These are phyloP conservation scores for Triplophysa yarkandensis DNA, from an alignment of 2,797 vertebrate species.

Conservation along the genomic window DNA sequence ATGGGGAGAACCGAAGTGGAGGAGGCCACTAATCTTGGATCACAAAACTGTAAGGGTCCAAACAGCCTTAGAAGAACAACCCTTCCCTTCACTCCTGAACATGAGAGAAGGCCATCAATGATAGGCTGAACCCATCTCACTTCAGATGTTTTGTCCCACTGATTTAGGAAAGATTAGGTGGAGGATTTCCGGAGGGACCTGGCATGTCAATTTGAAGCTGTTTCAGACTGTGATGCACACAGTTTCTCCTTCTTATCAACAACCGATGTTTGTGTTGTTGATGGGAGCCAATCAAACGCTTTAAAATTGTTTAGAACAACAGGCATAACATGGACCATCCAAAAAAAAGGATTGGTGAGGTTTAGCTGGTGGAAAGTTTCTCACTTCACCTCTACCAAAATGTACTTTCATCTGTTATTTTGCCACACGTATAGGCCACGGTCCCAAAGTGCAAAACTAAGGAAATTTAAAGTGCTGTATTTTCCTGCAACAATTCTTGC, in stretches of 20 bases:
- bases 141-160: constrained; percentile 42
- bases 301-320: constrained; percentile 29
- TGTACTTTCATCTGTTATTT: not conserved
- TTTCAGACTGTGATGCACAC: constrained; percentile 28
- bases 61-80: constrained; percentile 45
- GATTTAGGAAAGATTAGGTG: constrained; percentile 53
- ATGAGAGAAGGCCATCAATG: constrained; percentile 47
- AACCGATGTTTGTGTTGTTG: constrained; percentile 51
- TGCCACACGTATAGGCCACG: constrained; percentile 8
- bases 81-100: constrained; percentile 28
- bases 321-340: constrained; percentile 31
- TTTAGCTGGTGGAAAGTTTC: constrained; percentile 12
- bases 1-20: constrained; percentile 72
- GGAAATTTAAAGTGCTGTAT: not conserved
- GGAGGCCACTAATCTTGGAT: constrained; percentile 75
- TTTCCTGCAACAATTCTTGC: constrained; percentile 10
- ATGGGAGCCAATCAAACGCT: constrained; percentile 37
- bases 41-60: constrained; percentile 45
- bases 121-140: constrained; percentile 56
- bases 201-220: constrained; percentile 32
- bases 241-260: constrained; percentile 41
- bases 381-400: not conserved
- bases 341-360: constrained; percentile 16
- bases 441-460: constrained; percentile 22
- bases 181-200: constrained; percentile 52